Evolutionary conservation across 92 coral and sea anemone genomes (phyloP), one percentile per base, ranked within the genome.

Genomic region (Isaurus tuberculatus): DNA sequence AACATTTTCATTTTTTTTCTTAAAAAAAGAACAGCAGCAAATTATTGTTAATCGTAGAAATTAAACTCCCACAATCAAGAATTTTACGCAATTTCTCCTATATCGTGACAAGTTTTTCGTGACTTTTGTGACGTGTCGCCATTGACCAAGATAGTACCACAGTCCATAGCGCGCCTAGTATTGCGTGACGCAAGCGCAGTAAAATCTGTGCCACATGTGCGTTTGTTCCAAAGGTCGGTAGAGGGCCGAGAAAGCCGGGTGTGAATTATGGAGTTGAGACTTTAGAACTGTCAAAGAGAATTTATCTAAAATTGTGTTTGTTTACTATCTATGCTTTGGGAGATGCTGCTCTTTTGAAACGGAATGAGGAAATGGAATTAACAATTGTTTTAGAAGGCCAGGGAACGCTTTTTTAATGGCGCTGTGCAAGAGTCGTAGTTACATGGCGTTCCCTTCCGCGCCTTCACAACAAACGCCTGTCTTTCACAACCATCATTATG

Each of bases 131-230:
- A 75, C 82, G 82, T 75, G 82, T 75, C 82, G 60, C 70, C n/a
- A 75, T 77, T 77, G 82, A 77, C 23, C 23, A 5, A 13, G 9
- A 67, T 19, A 42, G 42, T 64, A 94, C 98, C 98, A 93, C 53
- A 85, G 85, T 89, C 61, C 98, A 34, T 69, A 75, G 95, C 93
- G 90, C 86, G 65, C 44, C 48, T 23, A 43, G 81, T 49, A 75
- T 91, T 93, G 94, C 95, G 98, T 93, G 98, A 93, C 98, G 98
- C 98, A 92, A 89, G 98, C 98, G 98, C 98, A 93, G 94, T 91
- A 91, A 90, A 91, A 83, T 80, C 89, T 79, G 89, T 92, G 90
- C 91, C 87, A 89, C 98, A 93, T 93, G 98, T 93, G 98, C 98
- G 90, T 85, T 55, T 90, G 98, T 91, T 93, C 98, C 94, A 91